Percentiles rank a stretch among this genome's conserved stretches.
Evolutionary conservation across 2,113 vertebrate species (phyloP).

Genomic region (Thamnophis sirtalis): DNA sequence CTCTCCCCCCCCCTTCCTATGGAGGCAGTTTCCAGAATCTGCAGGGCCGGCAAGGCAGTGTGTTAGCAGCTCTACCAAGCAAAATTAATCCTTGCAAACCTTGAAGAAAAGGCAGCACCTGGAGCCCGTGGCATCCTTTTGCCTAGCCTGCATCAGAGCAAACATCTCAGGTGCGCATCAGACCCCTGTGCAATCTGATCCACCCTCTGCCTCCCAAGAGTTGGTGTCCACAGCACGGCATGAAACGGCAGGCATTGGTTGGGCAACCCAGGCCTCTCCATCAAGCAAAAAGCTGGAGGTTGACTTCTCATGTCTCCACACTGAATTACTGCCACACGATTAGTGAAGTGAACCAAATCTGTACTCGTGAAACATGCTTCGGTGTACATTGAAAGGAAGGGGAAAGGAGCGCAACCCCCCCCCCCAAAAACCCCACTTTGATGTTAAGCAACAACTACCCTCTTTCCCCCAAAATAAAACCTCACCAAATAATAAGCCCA

Average conservation of each 20-base stretch:
- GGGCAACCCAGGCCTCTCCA: not conserved
- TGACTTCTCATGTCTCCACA: not conserved
- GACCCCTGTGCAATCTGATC: not conserved
- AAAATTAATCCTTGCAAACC: slow-evolving; percentile 11
- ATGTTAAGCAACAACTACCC: not conserved
- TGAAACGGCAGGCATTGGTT: not conserved
- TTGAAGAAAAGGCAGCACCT: not conserved
- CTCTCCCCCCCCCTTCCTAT: not conserved
- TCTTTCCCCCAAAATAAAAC: no score
- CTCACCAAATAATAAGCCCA: no score
- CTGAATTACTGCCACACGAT: not conserved
- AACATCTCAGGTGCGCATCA: not conserved
- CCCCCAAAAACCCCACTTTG: no score
- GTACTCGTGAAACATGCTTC: not conserved
- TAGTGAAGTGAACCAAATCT: not conserved
- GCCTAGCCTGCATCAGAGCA: not conserved
- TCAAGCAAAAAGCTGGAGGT: not conserved
- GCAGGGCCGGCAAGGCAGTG: not conserved
- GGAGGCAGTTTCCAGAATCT: not conserved
- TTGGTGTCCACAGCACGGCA: no score
- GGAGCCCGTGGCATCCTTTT: not conserved
- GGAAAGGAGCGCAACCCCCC: not conserved
- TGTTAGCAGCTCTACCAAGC: not conserved
- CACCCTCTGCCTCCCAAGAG: not conserved
- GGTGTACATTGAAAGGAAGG: not conserved